Conservation (phyloP, 2,888 invertebrate genomes). For the Agonopterix arenella region DNA sequence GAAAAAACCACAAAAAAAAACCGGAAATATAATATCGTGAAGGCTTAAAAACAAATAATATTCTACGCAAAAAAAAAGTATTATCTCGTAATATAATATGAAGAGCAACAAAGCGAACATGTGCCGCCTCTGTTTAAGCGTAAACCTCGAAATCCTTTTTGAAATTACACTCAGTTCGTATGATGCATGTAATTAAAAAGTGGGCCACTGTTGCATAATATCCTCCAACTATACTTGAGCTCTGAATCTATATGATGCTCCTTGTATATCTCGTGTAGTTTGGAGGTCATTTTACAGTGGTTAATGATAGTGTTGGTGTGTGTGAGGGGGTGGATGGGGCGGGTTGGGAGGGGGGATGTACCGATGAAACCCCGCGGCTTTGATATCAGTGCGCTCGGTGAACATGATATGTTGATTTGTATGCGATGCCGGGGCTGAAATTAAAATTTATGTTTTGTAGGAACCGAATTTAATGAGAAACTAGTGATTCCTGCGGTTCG, state of each 20-base stretch:
- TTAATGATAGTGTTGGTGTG: constrained; percentile 13
- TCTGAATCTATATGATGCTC: constrained; percentile 1
- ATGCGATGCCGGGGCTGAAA: constrained; percentile 25
- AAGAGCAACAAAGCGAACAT: constrained; percentile 22
- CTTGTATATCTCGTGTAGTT: constrained; percentile 14
- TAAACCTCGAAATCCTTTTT: constrained; percentile 54
- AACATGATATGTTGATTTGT: constrained; percentile 39
- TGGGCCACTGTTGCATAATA: constrained; percentile 41
- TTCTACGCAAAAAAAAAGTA: constrained; percentile 10
- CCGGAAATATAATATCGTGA: too few relatives aligned
- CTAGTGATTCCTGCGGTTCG: background rate
- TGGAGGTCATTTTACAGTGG: constrained; percentile 11
- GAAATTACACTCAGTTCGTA: constrained; percentile 49
- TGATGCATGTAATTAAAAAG: constrained; percentile 71
- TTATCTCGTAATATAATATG: constrained; percentile 14
- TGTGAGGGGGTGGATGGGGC: background rate
- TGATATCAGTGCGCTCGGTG: constrained; percentile 37
- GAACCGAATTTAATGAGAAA: constrained; percentile 4
- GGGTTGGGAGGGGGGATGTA: constrained; percentile 17
- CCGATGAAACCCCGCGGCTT: constrained; percentile 45
- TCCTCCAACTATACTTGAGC: constrained; percentile 25
- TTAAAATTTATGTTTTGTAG: constrained; percentile 17
- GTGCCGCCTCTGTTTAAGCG: constrained; percentile 23
- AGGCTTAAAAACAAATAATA: too few relatives aligned
- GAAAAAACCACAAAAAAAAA: too few relatives aligned